Evolutionary conservation across 2,888 invertebrate genomes (phyloP).

Genomic region (Philereme vetulata): DNA sequence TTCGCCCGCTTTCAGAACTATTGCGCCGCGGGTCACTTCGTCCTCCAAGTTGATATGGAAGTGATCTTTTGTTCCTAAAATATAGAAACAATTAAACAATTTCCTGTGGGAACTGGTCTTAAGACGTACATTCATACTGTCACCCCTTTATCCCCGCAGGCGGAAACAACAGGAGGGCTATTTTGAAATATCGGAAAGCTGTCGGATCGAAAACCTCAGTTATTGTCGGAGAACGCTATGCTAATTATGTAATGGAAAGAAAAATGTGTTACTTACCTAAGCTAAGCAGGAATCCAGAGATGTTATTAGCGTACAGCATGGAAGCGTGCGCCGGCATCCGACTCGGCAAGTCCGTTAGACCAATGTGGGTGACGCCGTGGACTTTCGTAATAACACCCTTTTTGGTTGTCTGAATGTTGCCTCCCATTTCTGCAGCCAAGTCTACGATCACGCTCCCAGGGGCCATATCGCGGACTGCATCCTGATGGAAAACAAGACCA

Average conservation of each 20-base stretch:
- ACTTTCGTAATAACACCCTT: slow-evolving; percentile 90
- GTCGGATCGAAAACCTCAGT: too few relatives aligned
- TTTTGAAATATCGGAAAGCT: too few relatives aligned
- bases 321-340: slow-evolving; percentile 94
- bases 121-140: too few relatives aligned
- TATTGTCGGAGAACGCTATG: too few relatives aligned
- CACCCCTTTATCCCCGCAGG: too few relatives aligned
- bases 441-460: slow-evolving; percentile 96
- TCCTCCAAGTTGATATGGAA: slow-evolving; percentile 92
- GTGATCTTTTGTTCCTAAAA: slow-evolving; percentile 88
- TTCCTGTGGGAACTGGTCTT: too few relatives aligned
- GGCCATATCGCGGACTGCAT: slow-evolving; percentile 91
- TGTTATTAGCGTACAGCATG: slow-evolving; percentile 95
- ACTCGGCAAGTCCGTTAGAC: slow-evolving; percentile 92
- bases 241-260: too few relatives aligned
- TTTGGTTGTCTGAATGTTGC: slow-evolving; percentile 91
- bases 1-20: slow-evolving; percentile 89
- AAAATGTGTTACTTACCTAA: slow-evolving; percentile 82
- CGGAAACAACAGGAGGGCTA: too few relatives aligned
- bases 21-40: slow-evolving; percentile 93
- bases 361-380: slow-evolving; percentile 93
- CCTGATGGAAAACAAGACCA: slow-evolving; percentile 64
- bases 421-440: slow-evolving; percentile 94
- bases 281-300: slow-evolving; percentile 92
- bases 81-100: too few relatives aligned